These are phyloP conservation scores for Drosophila orosa DNA, from an alignment of 1,140 invertebrate species.

Conservation along the genomic window DNA sequence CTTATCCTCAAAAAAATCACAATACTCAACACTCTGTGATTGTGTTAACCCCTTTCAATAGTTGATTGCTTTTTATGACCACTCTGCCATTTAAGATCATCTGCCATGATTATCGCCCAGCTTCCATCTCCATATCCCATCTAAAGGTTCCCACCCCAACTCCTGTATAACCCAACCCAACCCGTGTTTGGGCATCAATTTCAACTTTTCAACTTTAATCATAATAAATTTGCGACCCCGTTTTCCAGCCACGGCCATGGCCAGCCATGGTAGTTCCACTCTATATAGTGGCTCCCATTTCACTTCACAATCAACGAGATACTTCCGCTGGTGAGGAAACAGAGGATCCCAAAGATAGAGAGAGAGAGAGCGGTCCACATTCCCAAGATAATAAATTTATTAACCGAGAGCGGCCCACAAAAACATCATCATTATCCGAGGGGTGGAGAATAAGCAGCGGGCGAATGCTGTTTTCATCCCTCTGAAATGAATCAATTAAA, in stretches of 20 bases:
- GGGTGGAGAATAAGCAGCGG: slow-evolving; percentile 7
- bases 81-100: slow-evolving; percentile 46
- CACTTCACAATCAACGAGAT: slow-evolving; percentile 72
- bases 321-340: slow-evolving; percentile 61
- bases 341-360: slow-evolving; percentile 4
- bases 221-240: slow-evolving; percentile 73
- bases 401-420: slow-evolving; percentile 51
- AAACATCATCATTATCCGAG: slow-evolving; percentile 67
- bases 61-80: slow-evolving; percentile 33
- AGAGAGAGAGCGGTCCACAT: slow-evolving; percentile 23
- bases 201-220: slow-evolving; percentile 80
- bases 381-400: slow-evolving; percentile 83
- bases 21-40: not conserved
- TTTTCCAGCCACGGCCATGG: slow-evolving; percentile 39
- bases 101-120: slow-evolving; percentile 33
- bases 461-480: slow-evolving; percentile 15
- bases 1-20: not conserved
- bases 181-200: slow-evolving; percentile 63
- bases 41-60: slow-evolving; percentile 34
- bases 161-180: not conserved
- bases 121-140: slow-evolving; percentile 8
- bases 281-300: slow-evolving; percentile 55
- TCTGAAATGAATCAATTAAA: slow-evolving; percentile 79
- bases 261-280: slow-evolving; percentile 6
- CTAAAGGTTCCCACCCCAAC: slow-evolving; percentile 28